Percentiles rank a stretch among this genome's conserved stretches.
These are phyloP conservation scores for Lepidotrigona ventralis DNA, from an alignment of 1,140 invertebrate genomes.

Conservation along the genomic window DNA sequence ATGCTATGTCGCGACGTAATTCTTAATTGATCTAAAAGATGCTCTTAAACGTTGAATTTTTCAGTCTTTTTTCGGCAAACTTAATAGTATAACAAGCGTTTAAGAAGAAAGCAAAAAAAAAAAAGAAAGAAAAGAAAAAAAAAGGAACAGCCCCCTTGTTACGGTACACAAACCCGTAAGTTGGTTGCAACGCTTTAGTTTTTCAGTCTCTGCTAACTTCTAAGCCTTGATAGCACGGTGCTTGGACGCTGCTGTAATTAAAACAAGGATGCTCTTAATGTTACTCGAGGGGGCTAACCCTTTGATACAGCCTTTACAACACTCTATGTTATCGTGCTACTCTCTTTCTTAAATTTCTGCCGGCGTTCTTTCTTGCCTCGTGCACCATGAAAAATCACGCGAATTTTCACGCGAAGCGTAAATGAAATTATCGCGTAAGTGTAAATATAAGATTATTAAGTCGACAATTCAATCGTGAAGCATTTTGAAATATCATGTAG, in stretches of 20 bases:
- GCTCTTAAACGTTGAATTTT: not conserved
- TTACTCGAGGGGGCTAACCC: conserved; percentile 3
- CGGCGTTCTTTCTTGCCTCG: not conserved
- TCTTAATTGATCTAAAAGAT: not conserved
- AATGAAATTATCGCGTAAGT: no score
- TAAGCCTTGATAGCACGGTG: conserved; percentile 23
- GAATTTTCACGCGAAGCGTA: no score
- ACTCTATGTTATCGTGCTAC: not conserved
- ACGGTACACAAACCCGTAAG: conserved; percentile 26
- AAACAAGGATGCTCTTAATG: conserved; percentile 21
- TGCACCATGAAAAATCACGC: not conserved
- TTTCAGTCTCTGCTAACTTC: conserved; percentile 12
- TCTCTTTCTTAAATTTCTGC: not conserved
- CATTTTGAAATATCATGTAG: no score
- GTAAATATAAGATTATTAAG: no score
- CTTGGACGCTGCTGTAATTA: conserved; percentile 28
- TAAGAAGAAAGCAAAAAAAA: not conserved
- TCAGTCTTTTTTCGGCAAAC: not conserved
- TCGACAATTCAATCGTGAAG: no score
- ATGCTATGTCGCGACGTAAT: not conserved
- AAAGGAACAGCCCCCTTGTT: not conserved
- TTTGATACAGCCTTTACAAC: not conserved
- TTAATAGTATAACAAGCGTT: conserved; percentile 1
- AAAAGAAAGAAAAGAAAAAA: no score
- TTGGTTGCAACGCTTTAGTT: not conserved